Evolutionary conservation across 2,888 invertebrate species (phyloP).

Genomic region (Pheosia tremula): DNA sequence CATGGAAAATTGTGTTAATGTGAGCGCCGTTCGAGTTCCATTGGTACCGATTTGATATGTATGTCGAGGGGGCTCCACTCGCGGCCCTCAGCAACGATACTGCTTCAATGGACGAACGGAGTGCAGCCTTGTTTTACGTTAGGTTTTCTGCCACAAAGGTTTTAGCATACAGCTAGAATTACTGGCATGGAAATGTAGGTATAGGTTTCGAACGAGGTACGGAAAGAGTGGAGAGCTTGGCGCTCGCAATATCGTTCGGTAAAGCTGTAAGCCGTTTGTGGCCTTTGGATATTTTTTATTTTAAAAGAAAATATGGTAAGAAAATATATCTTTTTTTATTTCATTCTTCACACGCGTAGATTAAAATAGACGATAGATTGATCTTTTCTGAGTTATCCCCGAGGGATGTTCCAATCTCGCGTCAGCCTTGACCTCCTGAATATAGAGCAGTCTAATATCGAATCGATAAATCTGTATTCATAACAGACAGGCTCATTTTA

Average conservation of each 20-base stretch:
- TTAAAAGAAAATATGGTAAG: too few species aligned
- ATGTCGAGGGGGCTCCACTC: slow-evolving; percentile 57
- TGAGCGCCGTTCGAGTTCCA: slow-evolving; percentile 8
- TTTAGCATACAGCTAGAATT: slow-evolving; percentile 28
- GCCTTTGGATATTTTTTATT: too few species aligned
- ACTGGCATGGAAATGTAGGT: slow-evolving; percentile 21
- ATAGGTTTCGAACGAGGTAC: not conserved
- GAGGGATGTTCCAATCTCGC: not conserved
- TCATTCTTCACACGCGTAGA: not conserved
- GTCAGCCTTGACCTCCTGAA: slow-evolving; percentile 1
- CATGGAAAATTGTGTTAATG: not conserved
- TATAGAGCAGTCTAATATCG: not conserved
- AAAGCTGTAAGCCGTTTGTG: too few species aligned
- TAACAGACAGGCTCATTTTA: not conserved
- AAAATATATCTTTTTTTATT: not conserved
- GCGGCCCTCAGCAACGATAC: slow-evolving; percentile 48
- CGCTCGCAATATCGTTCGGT: not conserved
- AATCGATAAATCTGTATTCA: slow-evolving; percentile 1
- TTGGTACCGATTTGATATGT: slow-evolving; percentile 44
- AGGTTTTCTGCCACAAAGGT: slow-evolving; percentile 34
- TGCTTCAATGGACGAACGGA: slow-evolving; percentile 53
- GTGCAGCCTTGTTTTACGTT: slow-evolving; percentile 47
- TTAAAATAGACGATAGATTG: not conserved
- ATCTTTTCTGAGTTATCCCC: not conserved
- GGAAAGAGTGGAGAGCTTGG: not conserved